Percentiles rank a stretch among this genome's conserved stretches.
Conservation (phyloP, 1,140 invertebrate genomes). For the Neodiprion fabricii region DNA sequence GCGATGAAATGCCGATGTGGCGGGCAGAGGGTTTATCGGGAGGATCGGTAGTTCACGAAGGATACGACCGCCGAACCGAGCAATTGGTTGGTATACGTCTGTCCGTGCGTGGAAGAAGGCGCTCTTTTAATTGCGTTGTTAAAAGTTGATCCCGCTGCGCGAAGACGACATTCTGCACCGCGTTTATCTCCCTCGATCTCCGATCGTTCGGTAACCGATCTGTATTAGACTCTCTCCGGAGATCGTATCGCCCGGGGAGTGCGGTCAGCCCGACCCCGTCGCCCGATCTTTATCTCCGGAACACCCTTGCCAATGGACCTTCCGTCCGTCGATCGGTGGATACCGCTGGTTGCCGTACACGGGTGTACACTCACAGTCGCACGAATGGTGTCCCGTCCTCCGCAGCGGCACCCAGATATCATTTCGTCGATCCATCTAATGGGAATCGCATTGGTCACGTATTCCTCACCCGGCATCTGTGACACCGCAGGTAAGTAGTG, state of each 20-base stretch:
- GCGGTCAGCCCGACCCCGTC: slow-evolving; percentile 1
- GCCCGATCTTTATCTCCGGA: slow-evolving; percentile 1
- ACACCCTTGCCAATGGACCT: slow-evolving; percentile 6
- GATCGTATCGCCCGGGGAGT: background rate
- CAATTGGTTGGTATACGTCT: background rate
- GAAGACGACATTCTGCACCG: background rate
- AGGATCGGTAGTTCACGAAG: too few relatives aligned
- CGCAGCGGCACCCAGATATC: background rate
- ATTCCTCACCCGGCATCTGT: background rate
- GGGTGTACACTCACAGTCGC: background rate
- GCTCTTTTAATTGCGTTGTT: slow-evolving; percentile 7
- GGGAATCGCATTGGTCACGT: slow-evolving; percentile 1
- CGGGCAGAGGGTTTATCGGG: too few relatives aligned
- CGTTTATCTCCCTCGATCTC: background rate
- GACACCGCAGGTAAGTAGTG: background rate
- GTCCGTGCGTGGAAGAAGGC: background rate
- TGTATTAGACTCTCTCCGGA: slow-evolving; percentile 1
- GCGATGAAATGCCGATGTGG: too few relatives aligned
- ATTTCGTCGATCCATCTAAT: slow-evolving; percentile 5
- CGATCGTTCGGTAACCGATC: slow-evolving; percentile 4
- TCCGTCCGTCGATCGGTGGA: slow-evolving; percentile 1
- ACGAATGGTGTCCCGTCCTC: background rate
- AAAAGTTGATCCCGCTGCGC: slow-evolving; percentile 6
- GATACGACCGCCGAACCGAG: background rate
- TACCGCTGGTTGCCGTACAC: background rate